Base-by-base conservation (phyloP, 2,888 invertebrate species). In the Ichneumoninae sp. region DNA sequence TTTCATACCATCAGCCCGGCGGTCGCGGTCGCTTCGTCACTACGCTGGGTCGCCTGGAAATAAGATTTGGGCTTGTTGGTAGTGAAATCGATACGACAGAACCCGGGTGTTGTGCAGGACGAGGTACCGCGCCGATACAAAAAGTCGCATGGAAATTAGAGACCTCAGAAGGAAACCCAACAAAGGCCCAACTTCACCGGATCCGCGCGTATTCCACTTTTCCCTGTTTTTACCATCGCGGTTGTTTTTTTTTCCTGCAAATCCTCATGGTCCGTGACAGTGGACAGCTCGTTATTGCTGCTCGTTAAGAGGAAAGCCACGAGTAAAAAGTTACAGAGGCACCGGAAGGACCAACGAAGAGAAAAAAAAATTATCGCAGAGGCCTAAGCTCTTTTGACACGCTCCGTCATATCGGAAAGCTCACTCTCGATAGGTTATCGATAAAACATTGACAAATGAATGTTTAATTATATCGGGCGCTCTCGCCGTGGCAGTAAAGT, bases 371-470 rank as follows among this genome's bases (percentile, higher is more conserved):
- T 68, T 13, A 40, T 40, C 40, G 4, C 0, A 50, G 36, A 65
- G 50, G 47, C 30, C n/a, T 33, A 62, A 62, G 60, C 62, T 65
- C n/a, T 71, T 71, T 54, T 3, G 54, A 54, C 65, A 3, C 40
- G 26, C 13, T 26, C 52, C 52, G 44, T 36, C 72, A 30, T 22
- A 74, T 19, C n/a, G 16, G 10, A 13, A 26, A 47, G 57, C 57
- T 60, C 22, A 54, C 10, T 13, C 66, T 40, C 40, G 40, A 44
- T 57, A n/a, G 36, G 19, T 80, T 74, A 66, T 74, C 71, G 80
- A 65, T 72, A 72, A 68, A 80, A 72, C 33, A 76, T 75, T 83
- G 80, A 80, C 76, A 71, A 83, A 80, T 83, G 80, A 71, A 76
- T 71, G 47, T 72, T 70, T 83, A 83, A 83, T 80, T 80, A 80